These are phyloP conservation scores for Ctenopoma kingsleyae DNA, from an alignment of 2,797 vertebrate species.

Conservation along the genomic window DNA sequence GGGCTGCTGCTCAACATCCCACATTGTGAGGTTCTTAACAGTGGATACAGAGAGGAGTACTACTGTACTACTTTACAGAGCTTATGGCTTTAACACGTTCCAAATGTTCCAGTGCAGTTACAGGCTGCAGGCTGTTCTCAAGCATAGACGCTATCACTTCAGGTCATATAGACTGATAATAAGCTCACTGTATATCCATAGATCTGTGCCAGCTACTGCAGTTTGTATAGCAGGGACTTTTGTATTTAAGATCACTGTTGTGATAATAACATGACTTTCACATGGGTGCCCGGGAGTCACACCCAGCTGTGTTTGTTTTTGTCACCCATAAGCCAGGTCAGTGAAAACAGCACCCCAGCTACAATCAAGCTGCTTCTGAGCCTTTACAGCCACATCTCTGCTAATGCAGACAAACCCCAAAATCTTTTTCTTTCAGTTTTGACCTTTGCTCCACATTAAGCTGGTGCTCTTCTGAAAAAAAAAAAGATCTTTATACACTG, in stretches of 20 bases:
- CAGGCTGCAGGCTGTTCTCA: slow-evolving; percentile 10
- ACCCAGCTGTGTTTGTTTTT: slow-evolving; percentile 34
- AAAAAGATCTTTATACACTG: background rate
- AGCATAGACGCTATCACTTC: background rate
- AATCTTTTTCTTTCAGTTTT: background rate
- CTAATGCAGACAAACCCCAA: background rate
- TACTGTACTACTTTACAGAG: slow-evolving; percentile 10
- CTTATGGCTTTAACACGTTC: slow-evolving; percentile 36
- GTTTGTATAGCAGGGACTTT: background rate
- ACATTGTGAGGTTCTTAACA: slow-evolving; percentile 22
- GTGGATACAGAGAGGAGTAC: slow-evolving; percentile 15
- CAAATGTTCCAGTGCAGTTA: slow-evolving; percentile 33
- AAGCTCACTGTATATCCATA: background rate
- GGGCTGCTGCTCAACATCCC: slow-evolving; percentile 54
- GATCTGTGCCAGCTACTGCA: background rate
- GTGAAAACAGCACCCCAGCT: background rate
- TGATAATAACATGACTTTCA: slow-evolving; percentile 34
- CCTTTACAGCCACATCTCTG: background rate
- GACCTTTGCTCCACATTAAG: background rate
- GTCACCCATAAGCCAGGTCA: slow-evolving; percentile 17
- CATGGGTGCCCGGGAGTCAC: slow-evolving; percentile 14
- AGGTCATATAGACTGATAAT: background rate
- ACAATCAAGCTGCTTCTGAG: background rate
- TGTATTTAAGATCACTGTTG: slow-evolving; percentile 19
- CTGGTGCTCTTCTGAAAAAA: background rate